Evolutionary conservation across 1,140 invertebrate species (phyloP).

Genomic region (Reticulitermes speratus): DNA sequence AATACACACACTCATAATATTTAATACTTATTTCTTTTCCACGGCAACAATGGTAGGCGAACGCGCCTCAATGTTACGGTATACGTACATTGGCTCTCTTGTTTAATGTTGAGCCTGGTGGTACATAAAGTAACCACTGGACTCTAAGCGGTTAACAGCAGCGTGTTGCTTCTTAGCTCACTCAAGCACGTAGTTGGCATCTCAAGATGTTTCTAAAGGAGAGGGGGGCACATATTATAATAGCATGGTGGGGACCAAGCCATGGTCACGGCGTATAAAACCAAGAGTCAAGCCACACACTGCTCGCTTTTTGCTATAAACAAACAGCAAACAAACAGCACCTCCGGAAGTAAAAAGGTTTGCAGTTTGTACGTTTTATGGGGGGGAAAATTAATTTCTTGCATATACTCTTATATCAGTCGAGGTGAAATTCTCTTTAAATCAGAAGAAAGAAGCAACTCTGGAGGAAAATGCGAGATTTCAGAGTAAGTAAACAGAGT

Average conservation of each 20-base stretch:
- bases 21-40: too few relatives aligned
- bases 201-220: background rate
- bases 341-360: background rate
- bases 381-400: background rate
- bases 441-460: background rate
- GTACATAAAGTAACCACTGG: too few relatives aligned
- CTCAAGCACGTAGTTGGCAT: background rate
- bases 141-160: too few relatives aligned
- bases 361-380: background rate
- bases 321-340: background rate
- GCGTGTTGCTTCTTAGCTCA: background rate
- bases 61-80: too few relatives aligned
- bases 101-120: too few relatives aligned
- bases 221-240: conserved; percentile 5
- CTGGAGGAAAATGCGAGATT: background rate
- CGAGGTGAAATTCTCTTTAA: background rate
- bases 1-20: too few relatives aligned
- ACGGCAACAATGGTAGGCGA: too few relatives aligned
- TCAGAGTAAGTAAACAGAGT: background rate
- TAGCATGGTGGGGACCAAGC: background rate
- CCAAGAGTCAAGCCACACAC: background rate
- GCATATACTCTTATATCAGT: background rate
- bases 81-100: too few relatives aligned
- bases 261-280: conserved; percentile 1
- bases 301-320: background rate